Evolutionary conservation across 2,113 vertebrate species (phyloP), one percentile per base, ranked within the genome.

Genomic region (Amphiprion ocellaris): DNA sequence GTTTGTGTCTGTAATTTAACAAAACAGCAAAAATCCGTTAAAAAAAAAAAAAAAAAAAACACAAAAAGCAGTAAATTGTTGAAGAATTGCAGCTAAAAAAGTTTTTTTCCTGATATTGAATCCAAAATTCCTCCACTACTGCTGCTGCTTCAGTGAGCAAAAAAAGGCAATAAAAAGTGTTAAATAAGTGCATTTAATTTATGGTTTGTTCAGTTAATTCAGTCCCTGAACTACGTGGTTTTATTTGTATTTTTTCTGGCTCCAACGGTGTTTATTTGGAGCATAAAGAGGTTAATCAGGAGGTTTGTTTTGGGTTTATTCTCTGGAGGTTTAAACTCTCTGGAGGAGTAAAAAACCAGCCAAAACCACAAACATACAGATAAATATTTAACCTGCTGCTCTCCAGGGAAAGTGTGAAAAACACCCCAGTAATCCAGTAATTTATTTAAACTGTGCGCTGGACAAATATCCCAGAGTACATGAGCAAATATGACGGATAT

Each of bases 341-440:
- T 23, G 63, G 65, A 81, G 80, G 19, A 26, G 5, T 10, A 15
- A 19, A 21, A 49, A 23, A 21, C 21, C 21, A 21, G 52, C 61
- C 64, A 74, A 39, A 76, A 59, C 72, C 69, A 23, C 70, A 75
- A 54, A 54, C 53, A 23, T 50, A 80, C 75, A 66, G 54, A 54
- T 16, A 84, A 89, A 88, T 87, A 84, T 89, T 91, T 69, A 74
- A 85, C n/a, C 54, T 76, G 28, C 64, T 68, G 10, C 67, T 70
- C 53, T 30, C 28, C 67, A 12, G 58, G 44, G 49, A 30, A 12
- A 60, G 60, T 4, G 46, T 53, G 54, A 60, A 75, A 33, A 64
- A 10, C 54, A 21, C n/a, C 17, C 4, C 24, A 81, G 54, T 74
- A 28, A 79, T 37, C 39, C 74, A 0, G 2, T 59, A 28, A 53